Conservation (phyloP, 2,797 vertebrate genomes). For the Hypotaenidia philippensis region DNA sequence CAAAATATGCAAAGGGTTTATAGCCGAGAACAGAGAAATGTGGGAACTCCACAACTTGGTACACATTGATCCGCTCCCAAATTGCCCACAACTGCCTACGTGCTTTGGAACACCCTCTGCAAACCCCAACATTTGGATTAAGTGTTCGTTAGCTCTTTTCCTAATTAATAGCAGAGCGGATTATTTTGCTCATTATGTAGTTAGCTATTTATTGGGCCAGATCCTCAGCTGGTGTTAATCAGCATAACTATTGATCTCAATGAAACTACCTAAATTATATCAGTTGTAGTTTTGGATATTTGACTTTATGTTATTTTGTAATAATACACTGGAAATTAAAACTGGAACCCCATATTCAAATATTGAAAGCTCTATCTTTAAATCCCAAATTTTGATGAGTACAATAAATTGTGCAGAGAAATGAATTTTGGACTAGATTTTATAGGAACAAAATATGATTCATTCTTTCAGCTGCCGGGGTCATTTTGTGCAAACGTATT, state of each 20-base stretch:
- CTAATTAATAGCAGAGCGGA: slow-evolving; percentile 54
- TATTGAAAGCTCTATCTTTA: not conserved
- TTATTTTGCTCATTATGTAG: slow-evolving; percentile 36
- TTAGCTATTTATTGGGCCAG: slow-evolving; percentile 40
- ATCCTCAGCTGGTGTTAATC: slow-evolving; percentile 58
- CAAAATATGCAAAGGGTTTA: slow-evolving; percentile 65
- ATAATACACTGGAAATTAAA: not conserved
- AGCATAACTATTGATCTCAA: slow-evolving; percentile 35
- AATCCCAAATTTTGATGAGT: not conserved
- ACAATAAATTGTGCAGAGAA: not conserved
- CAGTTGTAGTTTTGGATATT: not conserved
- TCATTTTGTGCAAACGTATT: not conserved
- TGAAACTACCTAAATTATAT: not conserved
- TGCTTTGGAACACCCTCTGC: slow-evolving; percentile 56
- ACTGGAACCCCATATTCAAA: not conserved
- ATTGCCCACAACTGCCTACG: slow-evolving; percentile 57
- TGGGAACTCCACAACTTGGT: slow-evolving; percentile 61
- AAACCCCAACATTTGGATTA: slow-evolving; percentile 31
- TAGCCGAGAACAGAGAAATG: slow-evolving; percentile 65
- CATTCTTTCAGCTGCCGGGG: not conserved
- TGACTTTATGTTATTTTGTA: not conserved
- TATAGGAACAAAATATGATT: not conserved
- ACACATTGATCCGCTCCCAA: slow-evolving; percentile 30
- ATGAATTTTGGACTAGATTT: slow-evolving; percentile 7
- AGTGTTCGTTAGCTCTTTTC: not conserved